These are phyloP conservation scores for Halictus rubicundus DNA, from an alignment of 1,140 invertebrate genomes.

Conservation along the genomic window DNA sequence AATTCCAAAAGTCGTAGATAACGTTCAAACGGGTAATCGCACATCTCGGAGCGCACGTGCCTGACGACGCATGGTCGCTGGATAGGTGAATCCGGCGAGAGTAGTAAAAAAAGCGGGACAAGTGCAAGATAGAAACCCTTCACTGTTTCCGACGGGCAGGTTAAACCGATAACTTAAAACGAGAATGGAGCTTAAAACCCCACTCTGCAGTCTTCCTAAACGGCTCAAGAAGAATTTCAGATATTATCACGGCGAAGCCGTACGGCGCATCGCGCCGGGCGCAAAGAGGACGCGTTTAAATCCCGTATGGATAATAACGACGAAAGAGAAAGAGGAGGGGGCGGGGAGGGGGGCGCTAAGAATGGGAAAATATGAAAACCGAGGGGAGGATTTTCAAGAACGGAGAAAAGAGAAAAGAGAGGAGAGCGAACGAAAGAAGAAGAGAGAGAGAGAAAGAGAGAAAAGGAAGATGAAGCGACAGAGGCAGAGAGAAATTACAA, in stretches of 20 bases:
- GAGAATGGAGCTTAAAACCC: slow-evolving; percentile 31
- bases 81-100: not conserved
- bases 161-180: not conserved
- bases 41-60: too few species aligned
- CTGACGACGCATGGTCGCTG: too few species aligned
- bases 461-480: not conserved
- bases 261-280: slow-evolving; percentile 4
- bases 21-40: too few species aligned
- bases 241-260: slow-evolving; percentile 63
- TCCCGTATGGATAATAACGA: slow-evolving; percentile 44
- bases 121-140: not conserved
- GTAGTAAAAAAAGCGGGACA: not conserved
- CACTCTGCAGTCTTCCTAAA: slow-evolving; percentile 5
- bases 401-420: not conserved
- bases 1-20: too few species aligned
- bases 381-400: slow-evolving; percentile 8
- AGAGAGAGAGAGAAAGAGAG: not conserved
- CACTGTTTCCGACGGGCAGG: not conserved
- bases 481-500: slow-evolving; percentile 38
- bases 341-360: not conserved
- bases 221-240: slow-evolving; percentile 34
- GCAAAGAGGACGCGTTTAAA: slow-evolving; percentile 60
- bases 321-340: slow-evolving; percentile 3
- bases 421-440: not conserved
- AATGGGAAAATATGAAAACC: not conserved